These are phyloP conservation scores for Brenthis daphne DNA, from an alignment of 2,888 invertebrate genomes.

Conservation along the genomic window DNA sequence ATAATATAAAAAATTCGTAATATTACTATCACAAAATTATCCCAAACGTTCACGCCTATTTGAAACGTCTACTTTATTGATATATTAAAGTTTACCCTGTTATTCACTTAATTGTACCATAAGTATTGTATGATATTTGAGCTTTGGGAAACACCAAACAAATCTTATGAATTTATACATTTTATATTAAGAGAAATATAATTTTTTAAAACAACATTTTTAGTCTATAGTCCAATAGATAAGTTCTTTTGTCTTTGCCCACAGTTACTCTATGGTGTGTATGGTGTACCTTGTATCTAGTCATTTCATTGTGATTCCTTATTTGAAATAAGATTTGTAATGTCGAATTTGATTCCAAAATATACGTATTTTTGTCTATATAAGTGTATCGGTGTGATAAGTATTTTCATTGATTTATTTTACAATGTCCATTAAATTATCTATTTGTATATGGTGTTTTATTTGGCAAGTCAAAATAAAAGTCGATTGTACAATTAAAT, in stretches of 20 bases:
- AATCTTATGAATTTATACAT: slow-evolving; percentile 73
- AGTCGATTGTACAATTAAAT: slow-evolving; percentile 52
- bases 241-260: slow-evolving; percentile 42
- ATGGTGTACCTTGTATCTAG: slow-evolving; percentile 47
- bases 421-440: slow-evolving; percentile 79
- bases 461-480: slow-evolving; percentile 43
- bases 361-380: slow-evolving; percentile 77
- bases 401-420: slow-evolving; percentile 73
- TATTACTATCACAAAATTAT: neutral
- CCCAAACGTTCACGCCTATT: neutral
- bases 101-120: slow-evolving; percentile 16
- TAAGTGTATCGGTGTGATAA: slow-evolving; percentile 69
- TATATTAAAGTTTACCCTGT: slow-evolving; percentile 1
- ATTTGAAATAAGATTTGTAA: slow-evolving; percentile 52
- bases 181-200: slow-evolving; percentile 45
- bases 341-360: slow-evolving; percentile 75
- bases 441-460: slow-evolving; percentile 68
- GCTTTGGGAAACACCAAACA: slow-evolving; percentile 68
- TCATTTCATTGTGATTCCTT: slow-evolving; percentile 52
- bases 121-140: slow-evolving; percentile 47
- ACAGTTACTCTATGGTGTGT: slow-evolving; percentile 49
- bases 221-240: slow-evolving; percentile 28
- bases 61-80: neutral
- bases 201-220: slow-evolving; percentile 30
- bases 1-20: neutral